Percentiles rank a stretch among this genome's conserved stretches.
Evolutionary conservation across 2,113 vertebrate genomes (phyloP).

Genomic region (Eudorcas thomsonii): DNA sequence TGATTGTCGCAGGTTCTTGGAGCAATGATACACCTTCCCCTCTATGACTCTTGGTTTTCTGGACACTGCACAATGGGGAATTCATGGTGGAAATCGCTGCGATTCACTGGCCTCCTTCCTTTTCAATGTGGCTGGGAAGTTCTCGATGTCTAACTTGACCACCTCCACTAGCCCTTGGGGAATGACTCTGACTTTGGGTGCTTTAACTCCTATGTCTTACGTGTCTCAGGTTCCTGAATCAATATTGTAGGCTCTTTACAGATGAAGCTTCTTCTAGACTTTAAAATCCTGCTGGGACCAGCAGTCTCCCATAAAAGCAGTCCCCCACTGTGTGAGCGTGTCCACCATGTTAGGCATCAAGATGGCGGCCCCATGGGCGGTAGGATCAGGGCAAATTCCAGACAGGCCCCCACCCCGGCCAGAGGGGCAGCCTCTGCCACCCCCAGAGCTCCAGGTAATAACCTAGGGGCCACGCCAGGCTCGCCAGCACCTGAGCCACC

Average conservation of each 20-base stretch:
- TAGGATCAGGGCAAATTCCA: constrained; percentile 56
- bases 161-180: neutral
- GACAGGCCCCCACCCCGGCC: constrained; percentile 69
- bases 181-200: neutral
- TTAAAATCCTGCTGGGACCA: neutral
- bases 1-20: neutral
- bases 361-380: constrained; percentile 54
- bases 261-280: neutral
- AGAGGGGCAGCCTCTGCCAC: constrained; percentile 71
- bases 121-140: neutral
- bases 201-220: neutral
- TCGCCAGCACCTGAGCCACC: constrained; percentile 77
- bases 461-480: constrained; percentile 73
- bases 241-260: neutral
- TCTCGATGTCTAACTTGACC: neutral
- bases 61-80: neutral
- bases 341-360: neutral
- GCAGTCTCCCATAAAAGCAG: neutral
- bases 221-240: neutral
- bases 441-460: constrained; percentile 75
- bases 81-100: neutral
- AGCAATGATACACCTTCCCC: neutral
- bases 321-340: neutral
- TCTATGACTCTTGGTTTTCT: neutral
- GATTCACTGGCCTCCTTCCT: neutral